Conservation (phyloP, 2,888 invertebrate species). For the Emmelina monodactyla region DNA sequence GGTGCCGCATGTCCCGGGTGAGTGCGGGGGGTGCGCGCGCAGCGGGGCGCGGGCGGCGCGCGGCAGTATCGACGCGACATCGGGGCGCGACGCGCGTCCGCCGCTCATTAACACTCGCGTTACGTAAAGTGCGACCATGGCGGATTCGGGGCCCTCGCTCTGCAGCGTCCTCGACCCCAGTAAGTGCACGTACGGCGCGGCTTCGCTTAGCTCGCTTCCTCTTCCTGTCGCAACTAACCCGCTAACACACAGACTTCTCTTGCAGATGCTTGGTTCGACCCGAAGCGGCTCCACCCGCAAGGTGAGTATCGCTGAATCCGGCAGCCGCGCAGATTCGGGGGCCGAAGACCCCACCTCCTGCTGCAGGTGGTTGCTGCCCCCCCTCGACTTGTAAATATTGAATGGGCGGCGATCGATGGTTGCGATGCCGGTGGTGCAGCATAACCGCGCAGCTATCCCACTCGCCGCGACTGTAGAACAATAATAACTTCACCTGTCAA, state of each 20-base stretch:
- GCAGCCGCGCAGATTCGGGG: constrained; percentile 9
- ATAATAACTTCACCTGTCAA: constrained; percentile 33
- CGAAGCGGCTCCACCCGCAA: constrained; percentile 89
- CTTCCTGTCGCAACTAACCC: constrained; percentile 61
- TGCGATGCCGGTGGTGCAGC: constrained; percentile 1
- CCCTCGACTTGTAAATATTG: constrained; percentile 5
- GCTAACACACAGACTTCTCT: constrained; percentile 68
- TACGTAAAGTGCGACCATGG: constrained; percentile 60
- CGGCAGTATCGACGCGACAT: constrained; percentile 64
- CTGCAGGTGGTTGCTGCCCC: neutral
- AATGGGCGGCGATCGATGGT: constrained; percentile 5
- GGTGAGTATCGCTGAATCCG: constrained; percentile 69
- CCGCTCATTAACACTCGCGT: constrained; percentile 32
- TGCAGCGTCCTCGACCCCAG: constrained; percentile 58
- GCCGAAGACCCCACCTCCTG: constrained; percentile 7
- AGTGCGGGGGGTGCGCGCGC: constrained; percentile 19
- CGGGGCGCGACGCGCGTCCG: constrained; percentile 61
- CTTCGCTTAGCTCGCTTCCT: constrained; percentile 39
- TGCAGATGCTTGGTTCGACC: constrained; percentile 95
- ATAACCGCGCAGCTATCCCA: constrained; percentile 8
- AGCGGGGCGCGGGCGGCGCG: constrained; percentile 38
- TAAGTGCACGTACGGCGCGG: constrained; percentile 36
- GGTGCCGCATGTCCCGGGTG: constrained; percentile 21
- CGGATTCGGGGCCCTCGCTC: constrained; percentile 53
- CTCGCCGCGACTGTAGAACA: constrained; percentile 25